Percentiles rank a stretch among this genome's conserved stretches.
Evolutionary conservation across 1,140 invertebrate genomes (phyloP).

Genomic region (Neuroterus valhalla): DNA sequence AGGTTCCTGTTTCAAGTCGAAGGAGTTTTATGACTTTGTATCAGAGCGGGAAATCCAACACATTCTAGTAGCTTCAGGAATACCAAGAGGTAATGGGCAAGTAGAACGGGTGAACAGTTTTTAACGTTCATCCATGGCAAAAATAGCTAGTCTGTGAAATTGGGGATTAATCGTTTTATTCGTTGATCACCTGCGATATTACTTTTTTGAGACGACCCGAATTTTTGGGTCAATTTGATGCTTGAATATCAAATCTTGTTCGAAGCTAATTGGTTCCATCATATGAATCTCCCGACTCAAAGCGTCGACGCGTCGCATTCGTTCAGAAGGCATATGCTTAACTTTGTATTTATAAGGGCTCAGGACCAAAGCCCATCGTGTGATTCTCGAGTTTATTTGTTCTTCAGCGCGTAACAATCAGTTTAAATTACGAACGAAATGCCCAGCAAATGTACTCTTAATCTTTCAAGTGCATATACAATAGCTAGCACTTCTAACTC

Average conservation of each 20-base stretch:
- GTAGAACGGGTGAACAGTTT: too few relatives aligned
- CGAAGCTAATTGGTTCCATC: conserved; percentile 1
- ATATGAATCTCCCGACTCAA: conserved; percentile 19
- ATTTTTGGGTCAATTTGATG: conserved; percentile 27
- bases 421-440: conserved; percentile 7
- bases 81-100: too few relatives aligned
- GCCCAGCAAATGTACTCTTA: conserved; percentile 14
- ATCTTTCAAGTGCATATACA: neutral
- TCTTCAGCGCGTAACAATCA: conserved; percentile 13
- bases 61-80: too few relatives aligned
- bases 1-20: too few relatives aligned
- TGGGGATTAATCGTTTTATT: too few relatives aligned
- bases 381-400: conserved; percentile 14
- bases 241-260: conserved; percentile 14
- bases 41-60: too few relatives aligned
- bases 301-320: conserved; percentile 27
- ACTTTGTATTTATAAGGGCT: conserved; percentile 9
- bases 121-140: too few relatives aligned
- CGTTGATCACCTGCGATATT: too few relatives aligned
- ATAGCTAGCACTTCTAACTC: neutral
- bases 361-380: conserved; percentile 26
- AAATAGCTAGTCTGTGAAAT: too few relatives aligned
- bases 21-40: too few relatives aligned
- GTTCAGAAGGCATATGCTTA: neutral
- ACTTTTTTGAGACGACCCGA: too few relatives aligned